These are phyloP conservation scores for Cryptus armator DNA, from an alignment of 2,888 invertebrate species.

Conservation along the genomic window DNA sequence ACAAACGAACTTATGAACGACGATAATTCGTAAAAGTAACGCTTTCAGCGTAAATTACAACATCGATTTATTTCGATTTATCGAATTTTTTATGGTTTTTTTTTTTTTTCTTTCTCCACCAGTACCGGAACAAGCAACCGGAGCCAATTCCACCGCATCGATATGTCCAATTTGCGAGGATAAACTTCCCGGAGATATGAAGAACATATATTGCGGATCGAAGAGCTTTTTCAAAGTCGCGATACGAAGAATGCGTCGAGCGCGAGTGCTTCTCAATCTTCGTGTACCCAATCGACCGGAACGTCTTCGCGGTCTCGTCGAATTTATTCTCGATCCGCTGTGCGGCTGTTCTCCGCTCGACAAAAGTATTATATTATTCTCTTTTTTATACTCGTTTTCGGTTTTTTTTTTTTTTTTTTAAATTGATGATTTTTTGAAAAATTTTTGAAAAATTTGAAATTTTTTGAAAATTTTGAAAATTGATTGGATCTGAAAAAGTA, in stretches of 20 bases:
- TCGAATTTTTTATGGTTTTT: not conserved
- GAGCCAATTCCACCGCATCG: slow-evolving; percentile 47
- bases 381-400: not conserved
- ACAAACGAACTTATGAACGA: not conserved
- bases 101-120: not conserved
- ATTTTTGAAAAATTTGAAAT: too few species aligned
- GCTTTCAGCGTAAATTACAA: not conserved
- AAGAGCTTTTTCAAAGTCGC: slow-evolving; percentile 79
- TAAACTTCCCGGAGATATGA: slow-evolving; percentile 76
- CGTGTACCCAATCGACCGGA: slow-evolving; percentile 68
- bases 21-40: not conserved
- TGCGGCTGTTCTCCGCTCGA: slow-evolving; percentile 80
- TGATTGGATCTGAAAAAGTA: not conserved
- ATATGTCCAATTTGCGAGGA: slow-evolving; percentile 80
- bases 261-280: slow-evolving; percentile 78
- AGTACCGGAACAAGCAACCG: slow-evolving; percentile 51
- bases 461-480: too few species aligned
- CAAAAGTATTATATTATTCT: slow-evolving; percentile 74
- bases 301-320: slow-evolving; percentile 76
- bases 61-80: too few species aligned
- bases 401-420: not conserved
- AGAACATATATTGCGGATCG: slow-evolving; percentile 78
- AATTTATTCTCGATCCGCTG: slow-evolving; percentile 75
- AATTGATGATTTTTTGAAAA: too few species aligned
- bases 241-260: slow-evolving; percentile 78